Conservation (phyloP, 92 coral and sea anemone species). For the Siderastrea siderea region DNA sequence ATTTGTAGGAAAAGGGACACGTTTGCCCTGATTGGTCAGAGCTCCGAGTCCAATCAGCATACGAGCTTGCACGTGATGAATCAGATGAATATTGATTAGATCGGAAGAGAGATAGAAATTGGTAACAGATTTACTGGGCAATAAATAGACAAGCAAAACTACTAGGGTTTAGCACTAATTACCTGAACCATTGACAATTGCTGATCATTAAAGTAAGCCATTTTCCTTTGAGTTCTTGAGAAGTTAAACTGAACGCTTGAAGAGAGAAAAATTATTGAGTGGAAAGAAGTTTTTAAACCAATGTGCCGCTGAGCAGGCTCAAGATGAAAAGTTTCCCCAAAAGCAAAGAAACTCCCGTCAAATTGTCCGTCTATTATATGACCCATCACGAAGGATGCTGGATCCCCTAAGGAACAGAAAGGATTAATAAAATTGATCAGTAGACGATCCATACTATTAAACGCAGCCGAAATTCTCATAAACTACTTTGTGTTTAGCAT, state of each 20-base stretch:
- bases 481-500: too few species aligned
- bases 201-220: neutral
- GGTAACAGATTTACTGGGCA: too few species aligned
- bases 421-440: neutral
- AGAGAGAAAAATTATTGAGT: conserved; percentile 72
- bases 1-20: too few species aligned
- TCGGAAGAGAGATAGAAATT: too few species aligned
- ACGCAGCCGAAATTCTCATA: too few species aligned
- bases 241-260: conserved; percentile 59
- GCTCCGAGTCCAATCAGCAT: too few species aligned
- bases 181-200: neutral
- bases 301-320: conserved; percentile 79
- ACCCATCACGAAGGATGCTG: conserved; percentile 76
- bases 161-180: neutral
- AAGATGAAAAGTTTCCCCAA: conserved; percentile 61
- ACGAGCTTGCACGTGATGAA: too few species aligned
- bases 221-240: conserved; percentile 33
- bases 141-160: too few species aligned
- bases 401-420: conserved; percentile 59
- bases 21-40: too few species aligned
- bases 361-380: conserved; percentile 75
- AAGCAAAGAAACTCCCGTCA: conserved; percentile 78
- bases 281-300: conserved; percentile 47
- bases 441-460: too few species aligned
- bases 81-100: too few species aligned